Percentiles rank a stretch among this genome's conserved stretches.
Conservation (phyloP, 2,797 vertebrate genomes). For the Syngnathus rostellatus region DNA sequence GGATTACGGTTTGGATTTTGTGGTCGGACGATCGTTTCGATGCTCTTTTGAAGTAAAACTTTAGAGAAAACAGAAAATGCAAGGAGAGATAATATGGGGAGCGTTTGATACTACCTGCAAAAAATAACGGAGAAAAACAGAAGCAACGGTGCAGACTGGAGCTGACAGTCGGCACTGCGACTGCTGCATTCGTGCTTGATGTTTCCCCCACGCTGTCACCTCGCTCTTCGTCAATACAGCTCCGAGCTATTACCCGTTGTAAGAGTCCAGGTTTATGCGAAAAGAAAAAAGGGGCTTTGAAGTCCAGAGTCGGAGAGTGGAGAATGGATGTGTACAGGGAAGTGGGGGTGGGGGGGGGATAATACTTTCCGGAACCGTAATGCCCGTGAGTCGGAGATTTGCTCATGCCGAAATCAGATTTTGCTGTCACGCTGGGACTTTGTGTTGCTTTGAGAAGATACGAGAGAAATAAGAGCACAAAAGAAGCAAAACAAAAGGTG, state of each 20-base stretch:
- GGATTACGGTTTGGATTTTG: not conserved
- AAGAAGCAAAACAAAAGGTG: not conserved
- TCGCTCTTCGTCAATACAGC: not conserved
- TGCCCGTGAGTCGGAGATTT: not conserved
- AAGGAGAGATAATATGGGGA: slow-evolving; percentile 1
- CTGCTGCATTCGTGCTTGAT: slow-evolving; percentile 43
- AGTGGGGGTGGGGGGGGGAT: not conserved
- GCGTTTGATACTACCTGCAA: slow-evolving; percentile 21
- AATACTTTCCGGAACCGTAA: not conserved
- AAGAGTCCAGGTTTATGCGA: slow-evolving; percentile 1
- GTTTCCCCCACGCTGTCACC: slow-evolving; percentile 24
- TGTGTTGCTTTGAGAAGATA: not conserved
- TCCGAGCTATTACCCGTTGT: not conserved
- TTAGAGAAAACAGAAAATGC: not conserved
- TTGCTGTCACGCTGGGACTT: not conserved
- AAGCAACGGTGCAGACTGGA: slow-evolving; percentile 33
- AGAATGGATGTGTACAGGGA: not conserved
- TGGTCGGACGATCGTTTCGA: not conserved
- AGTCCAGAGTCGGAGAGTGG: not conserved
- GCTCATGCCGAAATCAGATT: not conserved
- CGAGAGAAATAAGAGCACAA: not conserved
- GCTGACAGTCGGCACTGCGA: slow-evolving; percentile 38
- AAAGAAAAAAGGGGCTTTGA: slow-evolving; percentile 1
- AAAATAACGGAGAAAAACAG: slow-evolving; percentile 13
- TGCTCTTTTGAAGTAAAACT: not conserved